Conservation (phyloP, 2,888 invertebrate species). For the Ophion costatus region DNA sequence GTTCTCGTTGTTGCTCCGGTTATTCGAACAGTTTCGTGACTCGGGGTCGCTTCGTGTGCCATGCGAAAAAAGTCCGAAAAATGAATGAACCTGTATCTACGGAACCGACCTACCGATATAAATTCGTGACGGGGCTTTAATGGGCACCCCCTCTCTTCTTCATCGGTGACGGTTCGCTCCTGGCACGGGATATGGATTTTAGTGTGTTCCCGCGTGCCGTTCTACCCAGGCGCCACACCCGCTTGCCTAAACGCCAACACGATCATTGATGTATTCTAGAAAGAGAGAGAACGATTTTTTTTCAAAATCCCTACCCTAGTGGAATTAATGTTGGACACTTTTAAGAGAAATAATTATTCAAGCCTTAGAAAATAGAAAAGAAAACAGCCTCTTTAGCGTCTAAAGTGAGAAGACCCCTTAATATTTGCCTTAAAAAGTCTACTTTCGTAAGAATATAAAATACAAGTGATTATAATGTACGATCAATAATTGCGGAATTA, state of each 20-base stretch:
- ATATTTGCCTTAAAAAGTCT: too few relatives aligned
- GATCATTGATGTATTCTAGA: background rate
- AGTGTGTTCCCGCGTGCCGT: background rate
- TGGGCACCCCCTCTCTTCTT: background rate
- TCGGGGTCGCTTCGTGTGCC: constrained; percentile 3
- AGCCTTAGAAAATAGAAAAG: too few relatives aligned
- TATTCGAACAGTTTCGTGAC: background rate
- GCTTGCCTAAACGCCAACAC: background rate
- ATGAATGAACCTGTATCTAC: background rate
- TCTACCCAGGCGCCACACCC: background rate
- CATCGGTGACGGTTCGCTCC: constrained; percentile 64
- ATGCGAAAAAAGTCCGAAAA: background rate
- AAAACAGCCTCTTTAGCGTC: too few relatives aligned
- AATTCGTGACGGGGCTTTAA: constrained; percentile 8
- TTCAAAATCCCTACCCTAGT: background rate
- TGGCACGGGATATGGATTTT: constrained; percentile 69
- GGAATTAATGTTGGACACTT: background rate
- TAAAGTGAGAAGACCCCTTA: too few relatives aligned
- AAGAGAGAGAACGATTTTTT: background rate
- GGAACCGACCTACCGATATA: constrained; percentile 26
- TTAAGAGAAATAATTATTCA: too few relatives aligned
- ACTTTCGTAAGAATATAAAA: too few relatives aligned
- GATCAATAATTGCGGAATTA: too few relatives aligned
- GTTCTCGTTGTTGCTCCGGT: background rate
- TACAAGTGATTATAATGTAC: too few relatives aligned